Percentiles rank a stretch among this genome's conserved stretches.
Conservation (phyloP, 2,888 invertebrate genomes). For the Megastigmus dorsalis region DNA sequence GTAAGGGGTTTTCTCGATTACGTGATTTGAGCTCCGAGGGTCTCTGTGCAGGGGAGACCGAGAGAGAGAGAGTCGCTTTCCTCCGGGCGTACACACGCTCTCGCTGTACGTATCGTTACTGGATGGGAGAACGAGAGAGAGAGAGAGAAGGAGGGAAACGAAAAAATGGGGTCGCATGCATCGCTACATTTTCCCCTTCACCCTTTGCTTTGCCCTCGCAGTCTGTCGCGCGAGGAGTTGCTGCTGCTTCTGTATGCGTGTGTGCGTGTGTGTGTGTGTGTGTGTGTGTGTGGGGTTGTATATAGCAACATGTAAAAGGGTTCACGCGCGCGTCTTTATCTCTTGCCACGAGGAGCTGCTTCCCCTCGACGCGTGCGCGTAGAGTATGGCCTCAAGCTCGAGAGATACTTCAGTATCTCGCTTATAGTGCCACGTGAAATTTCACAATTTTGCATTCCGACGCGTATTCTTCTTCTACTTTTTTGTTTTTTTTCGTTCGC, state of each 20-base stretch:
- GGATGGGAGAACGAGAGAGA: background rate
- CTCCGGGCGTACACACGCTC: constrained; percentile 8
- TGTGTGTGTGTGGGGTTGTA: constrained; percentile 45
- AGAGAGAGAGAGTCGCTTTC: constrained; percentile 34
- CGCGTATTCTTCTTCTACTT: background rate
- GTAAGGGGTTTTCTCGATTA: constrained; percentile 58
- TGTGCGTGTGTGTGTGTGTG: constrained; percentile 33
- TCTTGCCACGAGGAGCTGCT: background rate
- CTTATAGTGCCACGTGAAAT: background rate
- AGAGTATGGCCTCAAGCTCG: constrained; percentile 13
- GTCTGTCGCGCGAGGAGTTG: too few species aligned
- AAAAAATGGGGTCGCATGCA: constrained; percentile 58
- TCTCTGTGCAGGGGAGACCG: constrained; percentile 27
- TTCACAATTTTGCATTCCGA: constrained; percentile 31
- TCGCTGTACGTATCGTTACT: background rate
- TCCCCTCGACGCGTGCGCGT: background rate
- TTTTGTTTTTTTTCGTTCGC: background rate
- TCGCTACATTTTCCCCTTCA: constrained; percentile 57
- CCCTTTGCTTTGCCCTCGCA: too few species aligned
- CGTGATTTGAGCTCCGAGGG: constrained; percentile 57
- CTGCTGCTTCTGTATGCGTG: too few species aligned
- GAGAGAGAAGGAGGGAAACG: background rate
- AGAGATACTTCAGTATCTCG: constrained; percentile 10
- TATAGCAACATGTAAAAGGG: constrained; percentile 57
- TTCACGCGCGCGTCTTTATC: constrained; percentile 47